These are phyloP conservation scores for Rotaria macrura DNA, from an alignment of 2,888 invertebrate species.

Conservation along the genomic window DNA sequence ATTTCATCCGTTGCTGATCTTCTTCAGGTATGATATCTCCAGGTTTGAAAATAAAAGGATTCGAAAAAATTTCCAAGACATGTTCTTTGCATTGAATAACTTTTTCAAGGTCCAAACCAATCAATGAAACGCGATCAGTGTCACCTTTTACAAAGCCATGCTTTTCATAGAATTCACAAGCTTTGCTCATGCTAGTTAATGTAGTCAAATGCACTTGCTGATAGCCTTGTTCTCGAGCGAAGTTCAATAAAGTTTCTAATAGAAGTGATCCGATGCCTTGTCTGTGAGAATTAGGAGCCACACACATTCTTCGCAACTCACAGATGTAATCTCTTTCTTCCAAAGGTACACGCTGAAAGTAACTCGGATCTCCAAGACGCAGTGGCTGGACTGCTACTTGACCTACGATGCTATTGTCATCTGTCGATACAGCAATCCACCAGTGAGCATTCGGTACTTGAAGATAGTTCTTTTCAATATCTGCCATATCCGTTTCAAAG, in stretches of 20 bases:
- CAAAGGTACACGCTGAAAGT: not conserved
- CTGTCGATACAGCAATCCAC: not conserved
- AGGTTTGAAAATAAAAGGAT: not conserved
- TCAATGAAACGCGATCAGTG: not conserved
- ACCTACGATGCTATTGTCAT: not conserved
- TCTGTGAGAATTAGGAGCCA: not conserved
- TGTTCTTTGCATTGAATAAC: not conserved
- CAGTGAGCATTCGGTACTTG: not conserved
- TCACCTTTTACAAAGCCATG: not conserved
- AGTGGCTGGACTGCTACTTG: not conserved
- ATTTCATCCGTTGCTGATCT: not conserved
- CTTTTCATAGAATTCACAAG: not conserved
- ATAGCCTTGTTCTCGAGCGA: not conserved
- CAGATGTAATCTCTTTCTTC: not conserved
- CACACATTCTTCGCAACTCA: not conserved
- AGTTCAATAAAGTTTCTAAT: not conserved
- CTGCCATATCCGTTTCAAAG: not conserved
- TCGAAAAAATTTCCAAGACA: not conserved
- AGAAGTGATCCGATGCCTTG: not conserved
- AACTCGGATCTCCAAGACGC: not conserved
- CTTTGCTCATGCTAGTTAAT: not conserved
- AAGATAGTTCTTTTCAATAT: not conserved
- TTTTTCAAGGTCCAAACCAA: not conserved
- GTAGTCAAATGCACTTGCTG: not conserved
- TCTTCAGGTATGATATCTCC: not conserved